These are phyloP conservation scores for Allygus modestus DNA, from an alignment of 2,888 invertebrate species.

Conservation along the genomic window DNA sequence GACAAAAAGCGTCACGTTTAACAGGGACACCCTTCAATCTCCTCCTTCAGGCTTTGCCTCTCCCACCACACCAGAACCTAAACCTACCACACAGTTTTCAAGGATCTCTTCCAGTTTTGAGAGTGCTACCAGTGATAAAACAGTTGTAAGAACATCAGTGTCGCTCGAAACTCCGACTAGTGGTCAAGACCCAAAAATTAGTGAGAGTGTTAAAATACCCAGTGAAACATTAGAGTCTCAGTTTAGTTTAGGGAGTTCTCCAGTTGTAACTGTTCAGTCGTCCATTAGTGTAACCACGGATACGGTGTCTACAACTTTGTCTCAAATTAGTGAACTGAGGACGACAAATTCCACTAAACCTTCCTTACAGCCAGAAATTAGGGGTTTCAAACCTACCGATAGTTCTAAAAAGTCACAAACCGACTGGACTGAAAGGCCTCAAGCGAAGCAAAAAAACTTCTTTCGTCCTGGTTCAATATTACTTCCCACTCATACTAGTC, in stretches of 20 bases:
- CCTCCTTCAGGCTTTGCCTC: slow-evolving; percentile 78
- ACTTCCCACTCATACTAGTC: slow-evolving; percentile 67
- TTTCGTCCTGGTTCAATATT: slow-evolving; percentile 67
- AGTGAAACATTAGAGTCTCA: slow-evolving; percentile 28
- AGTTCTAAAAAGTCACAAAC: slow-evolving; percentile 16
- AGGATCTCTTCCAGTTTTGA: slow-evolving; percentile 33
- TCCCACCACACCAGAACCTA: slow-evolving; percentile 19
- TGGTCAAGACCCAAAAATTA: neutral
- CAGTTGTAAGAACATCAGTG: neutral
- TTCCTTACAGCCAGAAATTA: slow-evolving; percentile 10
- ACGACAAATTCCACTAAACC: slow-evolving; percentile 24
- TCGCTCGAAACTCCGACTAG: neutral
- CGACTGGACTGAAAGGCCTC: slow-evolving; percentile 57
- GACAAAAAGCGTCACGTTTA: slow-evolving; percentile 93
- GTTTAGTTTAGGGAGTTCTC: neutral
- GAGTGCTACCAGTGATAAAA: neutral
- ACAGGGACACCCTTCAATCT: slow-evolving; percentile 89
- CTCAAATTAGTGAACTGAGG: slow-evolving; percentile 30
- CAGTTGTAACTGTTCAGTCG: neutral
- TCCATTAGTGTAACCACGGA: slow-evolving; percentile 27
- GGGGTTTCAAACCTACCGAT: neutral
- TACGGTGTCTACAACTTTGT: slow-evolving; percentile 29
- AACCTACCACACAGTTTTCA: slow-evolving; percentile 12
- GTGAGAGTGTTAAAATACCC: neutral
- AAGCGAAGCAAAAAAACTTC: slow-evolving; percentile 68